These are phyloP conservation scores for Eumerus sabulonum DNA, from an alignment of 2,888 invertebrate genomes.

Conservation along the genomic window DNA sequence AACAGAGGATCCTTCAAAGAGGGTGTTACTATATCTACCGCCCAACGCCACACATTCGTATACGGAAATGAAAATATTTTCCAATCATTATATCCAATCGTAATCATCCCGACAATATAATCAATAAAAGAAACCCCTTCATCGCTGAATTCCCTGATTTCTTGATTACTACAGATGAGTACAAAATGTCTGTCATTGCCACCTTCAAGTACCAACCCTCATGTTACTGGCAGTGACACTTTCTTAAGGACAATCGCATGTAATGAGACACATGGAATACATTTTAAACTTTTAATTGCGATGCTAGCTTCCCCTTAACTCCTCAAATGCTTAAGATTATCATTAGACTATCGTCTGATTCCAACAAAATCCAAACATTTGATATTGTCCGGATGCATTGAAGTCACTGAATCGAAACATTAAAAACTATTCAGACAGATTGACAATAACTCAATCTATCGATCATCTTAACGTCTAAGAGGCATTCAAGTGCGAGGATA, in stretches of 20 bases:
- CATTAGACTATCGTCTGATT: no score
- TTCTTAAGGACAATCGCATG: conserved; percentile 40
- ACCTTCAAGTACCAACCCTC: conserved; percentile 1
- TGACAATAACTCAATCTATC: conserved; percentile 43
- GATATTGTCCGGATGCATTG: conserved; percentile 1
- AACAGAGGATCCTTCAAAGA: neutral
- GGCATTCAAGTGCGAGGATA: conserved; percentile 30
- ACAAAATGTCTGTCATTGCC: conserved; percentile 25
- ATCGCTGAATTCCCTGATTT: neutral
- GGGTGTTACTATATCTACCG: neutral
- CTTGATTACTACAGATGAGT: conserved; percentile 11
- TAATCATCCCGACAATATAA: conserved; percentile 25
- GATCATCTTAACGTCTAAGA: conserved; percentile 43
- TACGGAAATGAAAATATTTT: conserved; percentile 58
- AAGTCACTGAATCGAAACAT: neutral
- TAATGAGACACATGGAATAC: conserved; percentile 47
- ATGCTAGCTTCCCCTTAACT: conserved; percentile 20
- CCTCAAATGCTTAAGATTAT: no score
- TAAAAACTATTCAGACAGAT: conserved; percentile 38
- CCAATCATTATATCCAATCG: conserved; percentile 11
- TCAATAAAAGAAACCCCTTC: conserved; percentile 34
- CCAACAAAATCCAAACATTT: no score
- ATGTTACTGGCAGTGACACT: conserved; percentile 1
- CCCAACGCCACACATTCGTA: conserved; percentile 10
- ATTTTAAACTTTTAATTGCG: conserved; percentile 54